Evolutionary conservation across 2,888 invertebrate genomes (phyloP), one percentile per base, ranked within the genome.

Genomic region (Nycteola revayana): DNA sequence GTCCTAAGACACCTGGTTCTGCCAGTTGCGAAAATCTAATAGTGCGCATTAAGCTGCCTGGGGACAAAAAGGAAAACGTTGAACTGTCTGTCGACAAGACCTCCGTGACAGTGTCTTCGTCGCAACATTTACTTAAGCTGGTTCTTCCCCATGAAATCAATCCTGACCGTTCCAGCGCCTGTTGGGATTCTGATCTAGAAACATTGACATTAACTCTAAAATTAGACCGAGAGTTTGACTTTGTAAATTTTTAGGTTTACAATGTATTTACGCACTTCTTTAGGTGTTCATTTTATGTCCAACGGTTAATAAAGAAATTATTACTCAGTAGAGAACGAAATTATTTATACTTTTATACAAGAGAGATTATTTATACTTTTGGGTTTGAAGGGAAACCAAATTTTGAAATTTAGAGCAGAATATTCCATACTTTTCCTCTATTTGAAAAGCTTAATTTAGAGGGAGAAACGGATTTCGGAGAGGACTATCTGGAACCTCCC

Each of bases 11-110:
- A 0, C 92, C 94, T 9, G 86, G 92, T 1, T 93, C 95, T 0
- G 91, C 95, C 1, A 96, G 96, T 64, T 97, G 97, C 79, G 97
- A 98, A 76, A 94, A 95, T 73, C 92, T 98, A 79, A 90, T 96
- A n/a, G 86, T 98, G 10, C 90, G 91, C 40, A 90, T 97, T 8
- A 85, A 92, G 55, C 83, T 98, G 71, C 94, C 96, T 0, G 94
- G 91, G 1, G 96, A 96, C 66, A 91, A 90, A 41, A 91, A 91
- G 25, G 92, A 94, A 49, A 93, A 94, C 62, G 92, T 97, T 38
- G 93, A 94, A 47, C 83, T 97, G 25, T 91, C 93, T 42, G 93
- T 94, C 2, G 89, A 90, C 7, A 87, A 90, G 20, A 86, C 80
- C 6, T 90, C 90, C 42, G 74, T 96, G 10, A 92, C 92, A 37